Conservation (phyloP, 1,140 invertebrate genomes). For the Steinernema khuongi region DNA sequence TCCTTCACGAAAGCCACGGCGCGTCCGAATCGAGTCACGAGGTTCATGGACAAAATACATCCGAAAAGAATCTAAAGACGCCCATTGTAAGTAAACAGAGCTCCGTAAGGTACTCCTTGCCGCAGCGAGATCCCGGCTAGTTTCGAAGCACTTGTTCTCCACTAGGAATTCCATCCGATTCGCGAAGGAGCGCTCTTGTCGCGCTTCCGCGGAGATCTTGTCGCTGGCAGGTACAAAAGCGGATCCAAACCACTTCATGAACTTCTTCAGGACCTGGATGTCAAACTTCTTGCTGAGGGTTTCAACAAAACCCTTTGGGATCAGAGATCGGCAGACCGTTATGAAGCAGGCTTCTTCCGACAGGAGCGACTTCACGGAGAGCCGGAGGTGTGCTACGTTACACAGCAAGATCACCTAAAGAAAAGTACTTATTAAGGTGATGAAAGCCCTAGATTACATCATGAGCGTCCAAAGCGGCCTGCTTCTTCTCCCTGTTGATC, state of each 20-base stretch:
- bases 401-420: constrained; percentile 31
- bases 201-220: constrained; percentile 16
- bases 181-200: constrained; percentile 8
- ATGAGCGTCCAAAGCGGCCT: constrained; percentile 24
- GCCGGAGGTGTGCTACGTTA: constrained; percentile 29
- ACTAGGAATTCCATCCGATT: constrained; percentile 19
- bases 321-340: background rate
- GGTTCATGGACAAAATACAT: constrained; percentile 16
- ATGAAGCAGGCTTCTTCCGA: background rate
- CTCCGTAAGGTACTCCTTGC: constrained; percentile 12
- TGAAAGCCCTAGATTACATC: background rate
- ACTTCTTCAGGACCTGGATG: background rate
- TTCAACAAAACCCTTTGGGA: background rate
- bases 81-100: constrained; percentile 6
- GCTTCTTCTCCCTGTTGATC: constrained; percentile 23
- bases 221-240: background rate
- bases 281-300: background rate
- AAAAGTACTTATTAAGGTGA: background rate
- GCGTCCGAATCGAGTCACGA: constrained; percentile 15
- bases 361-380: constrained; percentile 2
- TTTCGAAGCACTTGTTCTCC: constrained; percentile 28
- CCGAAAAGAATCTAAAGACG: constrained; percentile 29
- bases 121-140: constrained; percentile 24
- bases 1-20: background rate
- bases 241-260: constrained; percentile 7